A percentile compares a stretch with the other conserved stretches of the same genome.
phyloP scores from a whole-genome alignment of 2,888 invertebrate genomes.

The Onthophagus sagittarius region DNA sequence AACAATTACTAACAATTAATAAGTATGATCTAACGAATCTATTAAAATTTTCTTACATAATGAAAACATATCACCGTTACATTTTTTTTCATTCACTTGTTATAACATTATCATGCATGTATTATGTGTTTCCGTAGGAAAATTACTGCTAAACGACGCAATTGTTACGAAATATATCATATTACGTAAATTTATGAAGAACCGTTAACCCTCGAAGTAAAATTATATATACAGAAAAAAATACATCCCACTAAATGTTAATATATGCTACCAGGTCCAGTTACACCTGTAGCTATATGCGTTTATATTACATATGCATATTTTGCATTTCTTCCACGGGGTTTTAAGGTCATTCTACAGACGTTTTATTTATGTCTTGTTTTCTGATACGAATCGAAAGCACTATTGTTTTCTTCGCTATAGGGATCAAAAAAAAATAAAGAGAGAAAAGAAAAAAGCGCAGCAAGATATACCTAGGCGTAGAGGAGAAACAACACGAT shows the following conservation, averaged over 20 bases:
- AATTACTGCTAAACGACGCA: neutral
- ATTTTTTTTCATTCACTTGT: neutral
- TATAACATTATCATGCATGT: neutral
- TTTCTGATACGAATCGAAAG: neutral
- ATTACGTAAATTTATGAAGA: neutral
- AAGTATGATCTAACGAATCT: neutral
- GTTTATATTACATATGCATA: neutral
- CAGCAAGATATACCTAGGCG: too few relatives aligned
- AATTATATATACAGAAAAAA: neutral
- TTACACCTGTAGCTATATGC: neutral
- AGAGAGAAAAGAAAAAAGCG: neutral
- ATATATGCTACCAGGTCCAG: neutral
- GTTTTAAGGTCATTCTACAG: neutral
- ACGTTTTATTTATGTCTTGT: neutral
- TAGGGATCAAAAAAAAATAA: neutral
- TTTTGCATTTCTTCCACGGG: neutral
- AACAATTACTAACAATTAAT: too few relatives aligned
- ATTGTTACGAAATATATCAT: neutral
- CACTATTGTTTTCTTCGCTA: neutral
- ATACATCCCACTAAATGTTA: neutral
- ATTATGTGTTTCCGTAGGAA: neutral
- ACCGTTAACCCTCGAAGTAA: neutral
- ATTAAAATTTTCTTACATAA: neutral
- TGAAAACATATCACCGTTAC: neutral
- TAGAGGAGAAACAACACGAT: neutral